Percentiles rank a stretch among this genome's conserved stretches.
Conservation (phyloP, 2,888 invertebrate genomes). For the Seladonia tumulorum region DNA sequence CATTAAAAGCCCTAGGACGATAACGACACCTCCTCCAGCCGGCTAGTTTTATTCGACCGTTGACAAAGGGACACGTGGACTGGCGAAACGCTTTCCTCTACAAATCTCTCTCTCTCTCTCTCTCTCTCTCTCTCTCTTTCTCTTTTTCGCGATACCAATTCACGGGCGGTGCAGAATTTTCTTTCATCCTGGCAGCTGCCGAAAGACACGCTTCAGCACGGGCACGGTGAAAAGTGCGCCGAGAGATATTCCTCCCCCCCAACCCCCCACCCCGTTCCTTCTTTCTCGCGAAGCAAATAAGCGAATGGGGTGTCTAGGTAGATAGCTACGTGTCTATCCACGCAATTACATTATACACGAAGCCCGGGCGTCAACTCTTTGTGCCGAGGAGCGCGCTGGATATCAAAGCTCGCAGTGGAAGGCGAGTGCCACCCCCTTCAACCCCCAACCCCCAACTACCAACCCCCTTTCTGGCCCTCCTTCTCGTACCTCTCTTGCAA, state of each 20-base stretch:
- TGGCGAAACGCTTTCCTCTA: slow-evolving; percentile 35
- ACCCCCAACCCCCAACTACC: not conserved
- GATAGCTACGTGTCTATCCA: slow-evolving; percentile 51
- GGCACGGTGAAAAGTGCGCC: slow-evolving; percentile 13
- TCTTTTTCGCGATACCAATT: slow-evolving; percentile 37
- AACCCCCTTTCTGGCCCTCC: not conserved
- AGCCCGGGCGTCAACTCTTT: slow-evolving; percentile 66
- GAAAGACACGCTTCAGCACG: slow-evolving; percentile 23
- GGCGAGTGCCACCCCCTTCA: slow-evolving; percentile 12
- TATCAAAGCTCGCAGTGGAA: slow-evolving; percentile 68
- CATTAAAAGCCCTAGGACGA: slow-evolving; percentile 59
- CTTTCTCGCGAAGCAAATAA: slow-evolving; percentile 53
- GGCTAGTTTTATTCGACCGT: slow-evolving; percentile 46
- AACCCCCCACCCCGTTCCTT: not conserved
- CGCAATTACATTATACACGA: slow-evolving; percentile 67
- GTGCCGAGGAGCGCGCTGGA: slow-evolving; percentile 49
- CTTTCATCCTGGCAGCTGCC: slow-evolving; percentile 49
- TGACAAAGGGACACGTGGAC: slow-evolving; percentile 60
- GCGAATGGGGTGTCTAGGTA: slow-evolving; percentile 29
- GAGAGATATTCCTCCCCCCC: slow-evolving; percentile 3
- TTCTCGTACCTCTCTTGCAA: slow-evolving; percentile 51
- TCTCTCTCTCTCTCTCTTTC: not conserved
- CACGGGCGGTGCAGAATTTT: slow-evolving; percentile 48
- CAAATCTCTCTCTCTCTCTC: not conserved
- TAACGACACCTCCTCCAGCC: slow-evolving; percentile 47